Percentiles rank a stretch among this genome's conserved stretches.
These are phyloP conservation scores for Phenacoccus solenopsis DNA, from an alignment of 1,140 invertebrate genomes.

Conservation along the genomic window DNA sequence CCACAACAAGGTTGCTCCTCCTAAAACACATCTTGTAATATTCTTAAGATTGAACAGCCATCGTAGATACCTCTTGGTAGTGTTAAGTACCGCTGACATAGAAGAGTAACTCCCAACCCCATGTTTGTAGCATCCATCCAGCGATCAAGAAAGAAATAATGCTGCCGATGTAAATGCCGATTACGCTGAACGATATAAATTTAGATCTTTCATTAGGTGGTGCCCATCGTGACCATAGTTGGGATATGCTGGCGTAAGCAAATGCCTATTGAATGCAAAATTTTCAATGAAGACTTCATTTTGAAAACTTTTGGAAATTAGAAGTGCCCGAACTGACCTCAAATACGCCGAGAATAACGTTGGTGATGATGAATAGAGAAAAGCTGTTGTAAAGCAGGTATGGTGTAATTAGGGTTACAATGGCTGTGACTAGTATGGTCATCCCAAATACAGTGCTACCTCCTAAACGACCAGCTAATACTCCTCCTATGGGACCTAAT, in stretches of 20 bases:
- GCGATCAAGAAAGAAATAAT: slow-evolving; percentile 34
- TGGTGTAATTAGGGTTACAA: slow-evolving; percentile 46
- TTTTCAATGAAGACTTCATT: background rate
- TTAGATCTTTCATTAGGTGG: slow-evolving; percentile 64
- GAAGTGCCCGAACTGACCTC: slow-evolving; percentile 33
- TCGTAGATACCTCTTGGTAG: background rate
- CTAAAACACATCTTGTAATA: background rate
- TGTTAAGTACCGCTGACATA: background rate
- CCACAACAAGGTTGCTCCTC: background rate
- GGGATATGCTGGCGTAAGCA: background rate
- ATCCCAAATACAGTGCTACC: slow-evolving; percentile 44
- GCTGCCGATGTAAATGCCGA: slow-evolving; percentile 33
- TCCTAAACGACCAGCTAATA: slow-evolving; percentile 38
- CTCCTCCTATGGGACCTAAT: slow-evolving; percentile 44
- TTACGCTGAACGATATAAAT: slow-evolving; percentile 67
- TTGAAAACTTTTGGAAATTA: background rate
- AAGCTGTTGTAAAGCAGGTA: slow-evolving; percentile 37
- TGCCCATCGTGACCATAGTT: slow-evolving; percentile 42
- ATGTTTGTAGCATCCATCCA: background rate
- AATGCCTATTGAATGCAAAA: background rate
- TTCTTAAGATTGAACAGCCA: no score
- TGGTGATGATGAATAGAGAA: slow-evolving; percentile 24
- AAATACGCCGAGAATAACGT: slow-evolving; percentile 41
- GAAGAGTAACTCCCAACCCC: background rate
- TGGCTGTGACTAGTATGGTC: slow-evolving; percentile 54